Percentiles rank a stretch among this genome's conserved stretches.
Evolutionary conservation across 2,113 vertebrate genomes (phyloP).

Genomic region (Sturnira hondurensis): DNA sequence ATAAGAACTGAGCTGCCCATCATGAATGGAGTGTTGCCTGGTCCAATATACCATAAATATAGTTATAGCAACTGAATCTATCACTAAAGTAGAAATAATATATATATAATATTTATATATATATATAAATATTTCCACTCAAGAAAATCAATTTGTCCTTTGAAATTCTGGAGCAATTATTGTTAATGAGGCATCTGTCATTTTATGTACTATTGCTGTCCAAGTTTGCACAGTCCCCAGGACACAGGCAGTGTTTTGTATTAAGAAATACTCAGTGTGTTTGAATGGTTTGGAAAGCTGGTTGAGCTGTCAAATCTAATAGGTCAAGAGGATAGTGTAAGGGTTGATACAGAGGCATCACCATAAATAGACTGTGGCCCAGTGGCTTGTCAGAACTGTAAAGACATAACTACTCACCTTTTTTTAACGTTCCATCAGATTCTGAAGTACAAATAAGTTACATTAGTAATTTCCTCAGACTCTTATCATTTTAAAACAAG

Average conservation of each 20-base stretch:
- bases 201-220: background rate
- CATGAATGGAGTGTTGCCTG: background rate
- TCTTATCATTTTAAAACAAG: background rate
- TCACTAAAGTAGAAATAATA: background rate
- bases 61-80: background rate
- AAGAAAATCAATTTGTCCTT: background rate
- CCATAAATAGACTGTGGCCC: background rate
- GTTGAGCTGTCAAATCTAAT: background rate
- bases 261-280: background rate
- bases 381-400: background rate
- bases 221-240: background rate
- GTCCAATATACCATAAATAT: background rate
- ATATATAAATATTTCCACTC: background rate
- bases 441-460: background rate
- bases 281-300: background rate
- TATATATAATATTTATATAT: too few species aligned
- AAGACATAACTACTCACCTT: background rate
- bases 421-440: background rate
- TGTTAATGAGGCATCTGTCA: background rate
- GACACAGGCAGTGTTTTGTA: background rate
- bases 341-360: background rate
- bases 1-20: background rate
- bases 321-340: background rate
- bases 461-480: background rate
- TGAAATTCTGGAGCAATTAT: background rate